Percentiles rank a stretch among this genome's conserved stretches.
These are phyloP conservation scores for Suncus etruscus DNA, from an alignment of 2,113 vertebrate species.

Conservation along the genomic window DNA sequence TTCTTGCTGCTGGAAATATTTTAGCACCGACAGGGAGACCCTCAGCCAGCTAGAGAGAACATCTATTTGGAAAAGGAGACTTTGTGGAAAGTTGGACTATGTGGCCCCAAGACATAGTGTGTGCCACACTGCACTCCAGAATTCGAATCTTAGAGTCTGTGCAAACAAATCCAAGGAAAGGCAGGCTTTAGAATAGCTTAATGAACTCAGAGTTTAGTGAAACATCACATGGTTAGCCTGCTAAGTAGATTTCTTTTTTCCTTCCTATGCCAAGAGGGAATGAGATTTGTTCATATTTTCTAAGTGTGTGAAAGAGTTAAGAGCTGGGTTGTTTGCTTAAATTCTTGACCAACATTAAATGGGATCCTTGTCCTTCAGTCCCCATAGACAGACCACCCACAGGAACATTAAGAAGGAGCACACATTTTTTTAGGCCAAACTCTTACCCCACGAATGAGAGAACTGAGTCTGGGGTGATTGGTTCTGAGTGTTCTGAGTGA, in stretches of 20 bases:
- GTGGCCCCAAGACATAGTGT: not conserved
- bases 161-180: not conserved
- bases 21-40: not conserved
- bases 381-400: not conserved
- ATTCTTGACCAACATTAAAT: conserved; percentile 40
- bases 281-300: conserved; percentile 21
- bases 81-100: no score
- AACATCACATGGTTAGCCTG: not conserved
- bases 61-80: not conserved
- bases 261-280: conserved; percentile 7
- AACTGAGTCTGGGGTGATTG: not conserved
- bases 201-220: conserved; percentile 37
- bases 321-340: not conserved
- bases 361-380: not conserved
- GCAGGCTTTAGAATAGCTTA: conserved; percentile 32
- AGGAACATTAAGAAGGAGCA: not conserved
- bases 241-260: not conserved
- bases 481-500: not conserved
- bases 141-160: not conserved
- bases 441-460: conserved; percentile 24
- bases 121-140: not conserved
- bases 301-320: not conserved
- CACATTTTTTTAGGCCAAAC: not conserved
- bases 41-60: not conserved
- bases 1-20: not conserved